Evolutionary conservation across 2,797 vertebrate genomes (phyloP), one percentile per base, ranked within the genome.

Genomic region (Anguilla pacifica): DNA sequence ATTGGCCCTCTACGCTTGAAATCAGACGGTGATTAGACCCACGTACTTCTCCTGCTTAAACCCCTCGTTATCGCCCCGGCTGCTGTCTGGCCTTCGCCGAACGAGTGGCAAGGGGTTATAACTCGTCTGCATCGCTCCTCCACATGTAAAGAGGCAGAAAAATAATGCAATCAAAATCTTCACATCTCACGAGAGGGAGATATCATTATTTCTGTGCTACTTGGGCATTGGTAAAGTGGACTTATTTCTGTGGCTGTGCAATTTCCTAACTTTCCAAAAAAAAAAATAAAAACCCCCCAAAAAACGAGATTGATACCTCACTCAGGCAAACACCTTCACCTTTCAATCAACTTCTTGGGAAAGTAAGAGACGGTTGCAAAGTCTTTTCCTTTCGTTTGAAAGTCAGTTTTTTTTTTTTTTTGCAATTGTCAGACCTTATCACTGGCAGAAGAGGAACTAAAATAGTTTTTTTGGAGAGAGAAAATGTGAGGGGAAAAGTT

Each of bases 1-100:
- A 96, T 96, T 96, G 95, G 94, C 90, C 64, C 91, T 90, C 91
- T 94, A 90, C 91, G 93, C 96, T 95, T 96, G 95, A 96, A 96
- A 95, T 94, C 92, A 89, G 89, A 89, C 91, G 88, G 93, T 95
- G 94, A 95, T 95, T 95, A 94, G 93, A 85, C 91, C 88, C 88
- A 87, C 90, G 93, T 94, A 94, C 92, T 91, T 89, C 88, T 79
- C 90, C 49, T 88, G 91, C 92, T 91, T 93, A 94, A 95, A 93
- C 91, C 92, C 90, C 91, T 94, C 91, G 95, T 93, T 92, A 94
- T 94, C 31, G 90, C 95, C 51, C 70, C 91, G 90, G 91, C 59
- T 81, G 82, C 92, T 92, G 90, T 86, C 88, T 92, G 90, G 81
- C 87, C 46, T 72, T n/a, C 87, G 51, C 43, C 46, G 83, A 87